Conservation (phyloP, 2,797 vertebrate genomes). For the Vireo griseus region DNA sequence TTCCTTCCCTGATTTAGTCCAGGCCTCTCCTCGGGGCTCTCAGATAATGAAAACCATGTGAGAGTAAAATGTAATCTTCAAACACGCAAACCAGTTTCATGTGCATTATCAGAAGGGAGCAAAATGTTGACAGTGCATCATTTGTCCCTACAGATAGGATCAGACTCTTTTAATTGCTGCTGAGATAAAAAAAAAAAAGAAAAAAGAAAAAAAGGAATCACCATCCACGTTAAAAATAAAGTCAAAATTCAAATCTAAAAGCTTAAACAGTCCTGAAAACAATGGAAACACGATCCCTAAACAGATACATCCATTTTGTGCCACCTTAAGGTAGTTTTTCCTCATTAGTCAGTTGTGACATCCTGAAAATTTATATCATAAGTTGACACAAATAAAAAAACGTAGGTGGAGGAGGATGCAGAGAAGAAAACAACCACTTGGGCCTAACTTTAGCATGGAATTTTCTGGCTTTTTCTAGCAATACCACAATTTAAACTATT, state of each 20-base stretch:
- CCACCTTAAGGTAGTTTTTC: background rate
- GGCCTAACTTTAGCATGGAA: background rate
- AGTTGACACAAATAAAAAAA: background rate
- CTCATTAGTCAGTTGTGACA: background rate
- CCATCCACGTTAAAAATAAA: background rate
- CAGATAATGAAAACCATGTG: slow-evolving; percentile 79
- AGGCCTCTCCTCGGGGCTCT: slow-evolving; percentile 67
- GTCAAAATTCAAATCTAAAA: background rate
- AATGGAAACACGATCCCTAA: background rate
- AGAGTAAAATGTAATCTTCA: slow-evolving; percentile 67
- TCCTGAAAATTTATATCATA: background rate
- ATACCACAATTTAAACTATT: slow-evolving; percentile 28
- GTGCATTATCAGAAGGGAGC: slow-evolving; percentile 53
- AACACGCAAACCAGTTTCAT: slow-evolving; percentile 64
- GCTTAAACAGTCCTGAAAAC: background rate
- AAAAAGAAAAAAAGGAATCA: background rate
- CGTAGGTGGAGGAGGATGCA: background rate
- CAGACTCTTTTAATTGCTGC: slow-evolving; percentile 56
- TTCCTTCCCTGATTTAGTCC: slow-evolving; percentile 78
- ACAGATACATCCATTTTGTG: background rate
- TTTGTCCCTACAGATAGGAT: slow-evolving; percentile 65
- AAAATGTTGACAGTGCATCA: slow-evolving; percentile 63
- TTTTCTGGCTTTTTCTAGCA: slow-evolving; percentile 32
- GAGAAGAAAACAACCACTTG: background rate
- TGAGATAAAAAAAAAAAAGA: background rate